Percentiles rank a stretch among this genome's conserved stretches.
phyloP scores from a whole-genome alignment of 2,797 vertebrate genomes.

The Gambusia yucatana region DNA sequence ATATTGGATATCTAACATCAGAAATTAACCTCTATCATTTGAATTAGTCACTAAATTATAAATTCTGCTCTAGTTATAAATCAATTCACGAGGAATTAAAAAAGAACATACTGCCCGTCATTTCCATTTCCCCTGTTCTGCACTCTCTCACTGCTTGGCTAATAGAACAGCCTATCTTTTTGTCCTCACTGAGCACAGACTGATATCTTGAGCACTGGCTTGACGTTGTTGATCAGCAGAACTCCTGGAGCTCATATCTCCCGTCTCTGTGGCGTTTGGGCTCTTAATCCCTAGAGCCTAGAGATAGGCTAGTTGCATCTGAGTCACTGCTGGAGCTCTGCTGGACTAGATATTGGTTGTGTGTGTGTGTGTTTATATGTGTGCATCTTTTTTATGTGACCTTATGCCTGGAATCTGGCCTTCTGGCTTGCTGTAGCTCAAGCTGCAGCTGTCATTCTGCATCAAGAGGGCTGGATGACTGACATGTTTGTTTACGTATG shows the following conservation, averaged over 20 bases:
- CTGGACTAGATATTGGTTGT: constrained; percentile 22
- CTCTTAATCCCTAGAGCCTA: constrained; percentile 45
- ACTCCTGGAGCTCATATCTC: constrained; percentile 42
- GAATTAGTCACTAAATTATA: neutral
- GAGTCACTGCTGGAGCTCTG: constrained; percentile 43
- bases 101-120: constrained; percentile 1
- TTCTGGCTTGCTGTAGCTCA: constrained; percentile 51
- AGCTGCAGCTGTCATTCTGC: constrained; percentile 58
- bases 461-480: constrained; percentile 52
- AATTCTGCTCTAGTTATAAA: neutral
- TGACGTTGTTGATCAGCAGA: constrained; percentile 43
- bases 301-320: constrained; percentile 47
- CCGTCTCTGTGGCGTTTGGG: constrained; percentile 40
- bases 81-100: neutral
- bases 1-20: neutral
- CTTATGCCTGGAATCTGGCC: constrained; percentile 41
- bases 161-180: constrained; percentile 24
- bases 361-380: constrained; percentile 10
- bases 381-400: constrained; percentile 25
- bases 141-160: constrained; percentile 24
- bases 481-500: constrained; percentile 34
- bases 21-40: neutral
- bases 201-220: constrained; percentile 26
- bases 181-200: constrained; percentile 25
- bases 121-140: constrained; percentile 20